phyloP scores from a whole-genome alignment of 2,888 invertebrate species.

The Diachrysia chrysitis region DNA sequence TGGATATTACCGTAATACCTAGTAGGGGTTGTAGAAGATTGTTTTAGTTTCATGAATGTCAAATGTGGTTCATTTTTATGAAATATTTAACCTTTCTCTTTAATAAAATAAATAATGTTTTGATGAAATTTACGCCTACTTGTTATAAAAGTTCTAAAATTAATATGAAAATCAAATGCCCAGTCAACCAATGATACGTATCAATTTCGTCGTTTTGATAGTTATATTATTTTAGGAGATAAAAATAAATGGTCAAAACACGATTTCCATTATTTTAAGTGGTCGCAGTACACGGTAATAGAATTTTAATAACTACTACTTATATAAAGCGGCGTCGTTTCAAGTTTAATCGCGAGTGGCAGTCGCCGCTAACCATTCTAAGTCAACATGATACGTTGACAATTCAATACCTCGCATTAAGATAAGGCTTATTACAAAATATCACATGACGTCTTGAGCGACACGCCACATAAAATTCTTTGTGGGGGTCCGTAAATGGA shows the following conservation, averaged over 20 bases:
- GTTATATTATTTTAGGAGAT: neutral
- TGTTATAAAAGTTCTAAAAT: neutral
- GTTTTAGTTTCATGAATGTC: neutral
- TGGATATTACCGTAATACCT: neutral
- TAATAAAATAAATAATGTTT: neutral
- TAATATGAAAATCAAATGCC: neutral
- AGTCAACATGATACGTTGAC: conserved; percentile 74
- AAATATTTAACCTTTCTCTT: neutral
- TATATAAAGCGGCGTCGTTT: conserved; percentile 70
- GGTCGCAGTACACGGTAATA: conserved; percentile 35
- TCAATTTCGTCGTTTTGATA: conserved; percentile 2
- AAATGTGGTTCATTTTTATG: neutral
- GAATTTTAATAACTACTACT: conserved; percentile 58
- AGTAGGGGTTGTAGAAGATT: neutral
- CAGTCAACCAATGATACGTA: neutral
- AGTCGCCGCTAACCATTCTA: conserved; percentile 62
- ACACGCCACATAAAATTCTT: conserved; percentile 73
- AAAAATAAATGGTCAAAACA: conserved; percentile 22
- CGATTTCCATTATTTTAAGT: conserved; percentile 36
- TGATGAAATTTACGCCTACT: neutral
- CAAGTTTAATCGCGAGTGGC: conserved; percentile 63
- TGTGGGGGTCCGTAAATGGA: conserved; percentile 60
- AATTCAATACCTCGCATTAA: conserved; percentile 78
- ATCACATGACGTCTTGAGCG: conserved; percentile 71
- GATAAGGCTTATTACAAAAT: conserved; percentile 78